These are phyloP conservation scores for Phaedon cochleariae DNA, from an alignment of 2,888 invertebrate genomes.

Conservation along the genomic window DNA sequence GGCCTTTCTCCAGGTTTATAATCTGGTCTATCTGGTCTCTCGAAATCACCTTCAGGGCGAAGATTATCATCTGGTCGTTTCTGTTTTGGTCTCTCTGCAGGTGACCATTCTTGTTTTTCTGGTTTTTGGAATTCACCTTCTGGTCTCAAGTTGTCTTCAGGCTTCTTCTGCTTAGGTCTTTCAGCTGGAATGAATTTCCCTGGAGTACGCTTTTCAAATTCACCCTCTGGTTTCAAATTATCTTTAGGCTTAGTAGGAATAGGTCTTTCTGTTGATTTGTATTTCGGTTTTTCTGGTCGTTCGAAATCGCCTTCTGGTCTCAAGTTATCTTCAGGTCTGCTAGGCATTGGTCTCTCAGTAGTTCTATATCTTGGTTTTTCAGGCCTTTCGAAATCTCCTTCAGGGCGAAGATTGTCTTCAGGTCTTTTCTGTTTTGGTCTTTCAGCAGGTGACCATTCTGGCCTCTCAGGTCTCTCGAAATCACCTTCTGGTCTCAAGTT, in stretches of 20 bases:
- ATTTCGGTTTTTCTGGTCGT: slow-evolving; percentile 60
- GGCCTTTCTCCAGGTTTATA: slow-evolving; percentile 64
- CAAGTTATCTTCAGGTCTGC: slow-evolving; percentile 62
- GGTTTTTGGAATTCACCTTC: slow-evolving; percentile 67
- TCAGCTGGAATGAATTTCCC: slow-evolving; percentile 54
- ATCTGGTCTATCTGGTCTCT: slow-evolving; percentile 58
- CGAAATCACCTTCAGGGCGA: slow-evolving; percentile 64
- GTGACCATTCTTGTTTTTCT: slow-evolving; percentile 56
- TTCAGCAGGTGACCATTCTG: slow-evolving; percentile 59
- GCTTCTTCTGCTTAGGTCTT: slow-evolving; percentile 58
- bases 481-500: too few relatives aligned
- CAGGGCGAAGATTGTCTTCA: too few relatives aligned
- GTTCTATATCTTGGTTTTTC: slow-evolving; percentile 62
- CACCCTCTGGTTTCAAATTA: slow-evolving; percentile 64
- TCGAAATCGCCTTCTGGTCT: too few relatives aligned
- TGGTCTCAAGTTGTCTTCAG: slow-evolving; percentile 56
- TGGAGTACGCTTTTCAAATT: slow-evolving; percentile 64
- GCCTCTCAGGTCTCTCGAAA: slow-evolving; percentile 54
- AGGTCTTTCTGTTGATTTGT: slow-evolving; percentile 64
- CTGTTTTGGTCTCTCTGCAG: slow-evolving; percentile 59
- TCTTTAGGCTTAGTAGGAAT: slow-evolving; percentile 63
- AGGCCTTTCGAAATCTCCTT: too few relatives aligned
- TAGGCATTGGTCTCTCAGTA: slow-evolving; percentile 58
- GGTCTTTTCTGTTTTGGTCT: slow-evolving; percentile 57
- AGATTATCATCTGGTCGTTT: slow-evolving; percentile 63